Conservation (phyloP, 2,797 vertebrate genomes). For the Bothrops alternatus region DNA sequence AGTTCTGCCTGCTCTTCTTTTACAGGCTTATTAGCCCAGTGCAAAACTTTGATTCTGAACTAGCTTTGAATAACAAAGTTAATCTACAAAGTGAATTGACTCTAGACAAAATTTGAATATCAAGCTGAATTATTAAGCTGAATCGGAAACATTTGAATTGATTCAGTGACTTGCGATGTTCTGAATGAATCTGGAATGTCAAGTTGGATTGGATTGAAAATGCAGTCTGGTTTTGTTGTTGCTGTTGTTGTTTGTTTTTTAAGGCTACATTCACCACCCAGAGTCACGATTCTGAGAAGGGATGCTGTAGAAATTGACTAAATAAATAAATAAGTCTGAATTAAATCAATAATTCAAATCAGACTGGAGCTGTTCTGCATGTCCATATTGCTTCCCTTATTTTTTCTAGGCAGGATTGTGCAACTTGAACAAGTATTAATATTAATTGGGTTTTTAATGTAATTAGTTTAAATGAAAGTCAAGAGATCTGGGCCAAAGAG, state of each 20-base stretch:
- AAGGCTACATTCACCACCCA: neutral
- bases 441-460: neutral
- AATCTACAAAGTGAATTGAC: neutral
- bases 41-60: neutral
- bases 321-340: neutral
- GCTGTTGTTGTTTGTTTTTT: neutral
- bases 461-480: constrained; percentile 17
- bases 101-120: neutral
- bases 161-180: neutral
- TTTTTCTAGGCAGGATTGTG: neutral
- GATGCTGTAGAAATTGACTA: neutral
- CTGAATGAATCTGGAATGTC: neutral
- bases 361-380: neutral
- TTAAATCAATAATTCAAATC: neutral
- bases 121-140: neutral
- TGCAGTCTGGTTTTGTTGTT: neutral
- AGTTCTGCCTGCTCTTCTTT: neutral
- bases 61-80: neutral
- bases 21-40: neutral
- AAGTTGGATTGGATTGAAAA: neutral
- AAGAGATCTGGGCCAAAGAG: neutral
- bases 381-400: neutral
- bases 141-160: neutral
- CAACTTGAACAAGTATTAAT: neutral
- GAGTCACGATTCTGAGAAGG: neutral